Evolutionary conservation across 92 coral and sea anemone species (phyloP), one percentile per base, ranked within the genome.

Genomic region (Nematostella vectensis): DNA sequence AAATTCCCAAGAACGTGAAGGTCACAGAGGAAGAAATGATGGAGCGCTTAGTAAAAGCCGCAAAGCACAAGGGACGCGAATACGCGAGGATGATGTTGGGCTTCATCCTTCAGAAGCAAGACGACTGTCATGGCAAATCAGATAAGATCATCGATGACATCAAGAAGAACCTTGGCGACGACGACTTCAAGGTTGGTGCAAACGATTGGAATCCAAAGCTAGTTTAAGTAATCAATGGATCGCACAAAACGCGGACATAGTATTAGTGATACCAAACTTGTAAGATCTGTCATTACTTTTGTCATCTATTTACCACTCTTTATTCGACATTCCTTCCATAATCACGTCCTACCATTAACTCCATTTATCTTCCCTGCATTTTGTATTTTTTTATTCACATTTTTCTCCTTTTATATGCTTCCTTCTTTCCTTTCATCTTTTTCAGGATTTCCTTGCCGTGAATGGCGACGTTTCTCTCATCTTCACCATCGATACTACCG

Each of bases 381-480:
- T n/a, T n/a, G n/a, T n/a, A n/a, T n/a, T n/a, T n/a, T n/a, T n/a
- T n/a, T n/a, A n/a, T n/a, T n/a, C n/a, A n/a, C n/a, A n/a, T n/a
- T n/a, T n/a, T n/a, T n/a, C n/a, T n/a, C n/a, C n/a, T n/a, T n/a
- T n/a, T n/a, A n/a, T n/a, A n/a, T n/a, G n/a, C n/a, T n/a, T n/a
- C n/a, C n/a, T n/a, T n/a, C n/a, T n/a, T n/a, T n/a, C n/a, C n/a
- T n/a, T n/a, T n/a, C n/a, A n/a, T n/a, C n/a, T 58, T 6, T 31
- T 25, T 24, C 27, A 63, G 70, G 70, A 63, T n/a, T 63, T 63
- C 25, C 33, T 63, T 1, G 31, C 70, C 22, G 60, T 63, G 13
- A 51, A 63, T 19, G 88, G 82, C 3, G 82, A 68, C 47, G 88
- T 75, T 22, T 68, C 88, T 1, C 82, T 80, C 4, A 54, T 80